phyloP scores from a whole-genome alignment of 2,113 vertebrate genomes.

The Platycercus adscitus region DNA sequence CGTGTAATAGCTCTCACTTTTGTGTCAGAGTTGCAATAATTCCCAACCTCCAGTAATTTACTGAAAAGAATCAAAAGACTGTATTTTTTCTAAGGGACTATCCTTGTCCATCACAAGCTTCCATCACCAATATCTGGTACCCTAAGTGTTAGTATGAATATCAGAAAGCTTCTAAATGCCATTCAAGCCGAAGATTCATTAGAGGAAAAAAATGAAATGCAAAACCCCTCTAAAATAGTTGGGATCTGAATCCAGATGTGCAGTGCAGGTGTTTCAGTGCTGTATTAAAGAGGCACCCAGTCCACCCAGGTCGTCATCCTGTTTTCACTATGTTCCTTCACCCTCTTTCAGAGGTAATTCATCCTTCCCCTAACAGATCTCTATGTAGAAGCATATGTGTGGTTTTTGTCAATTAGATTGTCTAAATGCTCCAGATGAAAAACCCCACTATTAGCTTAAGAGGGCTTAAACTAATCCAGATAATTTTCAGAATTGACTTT shows the following conservation, averaged over 20 bases:
- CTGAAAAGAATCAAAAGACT: not conserved
- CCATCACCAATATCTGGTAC: not conserved
- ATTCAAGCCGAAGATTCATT: not conserved
- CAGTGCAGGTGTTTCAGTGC: not conserved
- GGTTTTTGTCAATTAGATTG: not conserved
- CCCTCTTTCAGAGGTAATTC: not conserved
- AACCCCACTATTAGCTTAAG: not conserved
- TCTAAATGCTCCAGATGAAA: not conserved
- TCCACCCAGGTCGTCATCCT: not conserved
- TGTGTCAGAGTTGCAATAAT: not conserved
- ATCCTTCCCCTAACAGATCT: not conserved
- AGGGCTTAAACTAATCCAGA: not conserved
- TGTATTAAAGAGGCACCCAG: not conserved
- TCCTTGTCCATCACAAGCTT: not conserved
- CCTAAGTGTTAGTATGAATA: not conserved
- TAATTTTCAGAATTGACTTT: not conserved
- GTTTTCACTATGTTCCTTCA: not conserved
- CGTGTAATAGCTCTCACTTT: not conserved
- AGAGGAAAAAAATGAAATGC: not conserved
- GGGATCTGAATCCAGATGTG: not conserved
- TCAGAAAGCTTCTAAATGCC: not conserved
- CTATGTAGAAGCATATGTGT: fast-evolving
- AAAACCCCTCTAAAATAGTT: not conserved
- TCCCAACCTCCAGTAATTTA: not conserved
- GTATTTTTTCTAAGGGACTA: not conserved